phyloP scores from a whole-genome alignment of 2,797 vertebrate species.

The Ibycter americanus region DNA sequence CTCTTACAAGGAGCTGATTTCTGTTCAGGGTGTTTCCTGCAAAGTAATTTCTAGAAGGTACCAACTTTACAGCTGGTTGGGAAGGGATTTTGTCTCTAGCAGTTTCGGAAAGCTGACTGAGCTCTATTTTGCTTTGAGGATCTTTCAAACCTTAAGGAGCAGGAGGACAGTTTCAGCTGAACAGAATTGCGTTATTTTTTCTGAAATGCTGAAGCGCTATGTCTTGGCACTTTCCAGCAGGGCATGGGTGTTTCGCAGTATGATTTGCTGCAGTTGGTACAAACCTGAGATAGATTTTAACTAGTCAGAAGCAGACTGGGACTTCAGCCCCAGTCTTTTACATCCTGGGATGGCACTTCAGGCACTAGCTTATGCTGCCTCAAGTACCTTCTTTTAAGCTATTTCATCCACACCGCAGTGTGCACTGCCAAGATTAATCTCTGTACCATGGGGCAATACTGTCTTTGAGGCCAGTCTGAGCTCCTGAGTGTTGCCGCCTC shows the following conservation, averaged over 20 bases:
- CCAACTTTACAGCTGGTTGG: not conserved
- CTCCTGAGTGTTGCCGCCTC: not conserved
- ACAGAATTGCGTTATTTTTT: not conserved
- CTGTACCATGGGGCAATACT: not conserved
- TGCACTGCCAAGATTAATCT: not conserved
- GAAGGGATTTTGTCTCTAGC: not conserved
- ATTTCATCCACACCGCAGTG: not conserved
- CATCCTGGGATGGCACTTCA: not conserved
- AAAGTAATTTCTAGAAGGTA: not conserved
- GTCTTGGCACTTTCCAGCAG: not conserved
- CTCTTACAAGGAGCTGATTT: not conserved
- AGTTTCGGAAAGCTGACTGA: not conserved
- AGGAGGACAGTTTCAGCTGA: not conserved
- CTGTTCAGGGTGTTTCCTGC: not conserved
- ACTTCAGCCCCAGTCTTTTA: not conserved
- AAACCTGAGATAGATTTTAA: not conserved
- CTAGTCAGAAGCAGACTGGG: not conserved
- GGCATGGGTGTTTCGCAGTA: not conserved
- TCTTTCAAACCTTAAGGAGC: not conserved
- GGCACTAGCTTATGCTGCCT: not conserved
- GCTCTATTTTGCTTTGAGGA: not conserved
- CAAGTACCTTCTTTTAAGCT: not conserved
- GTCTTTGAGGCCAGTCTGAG: not conserved
- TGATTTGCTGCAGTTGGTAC: not conserved
- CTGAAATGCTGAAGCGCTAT: not conserved